These are phyloP conservation scores for Crenuchus spilurus DNA, from an alignment of 2,797 vertebrate species.

Conservation along the genomic window DNA sequence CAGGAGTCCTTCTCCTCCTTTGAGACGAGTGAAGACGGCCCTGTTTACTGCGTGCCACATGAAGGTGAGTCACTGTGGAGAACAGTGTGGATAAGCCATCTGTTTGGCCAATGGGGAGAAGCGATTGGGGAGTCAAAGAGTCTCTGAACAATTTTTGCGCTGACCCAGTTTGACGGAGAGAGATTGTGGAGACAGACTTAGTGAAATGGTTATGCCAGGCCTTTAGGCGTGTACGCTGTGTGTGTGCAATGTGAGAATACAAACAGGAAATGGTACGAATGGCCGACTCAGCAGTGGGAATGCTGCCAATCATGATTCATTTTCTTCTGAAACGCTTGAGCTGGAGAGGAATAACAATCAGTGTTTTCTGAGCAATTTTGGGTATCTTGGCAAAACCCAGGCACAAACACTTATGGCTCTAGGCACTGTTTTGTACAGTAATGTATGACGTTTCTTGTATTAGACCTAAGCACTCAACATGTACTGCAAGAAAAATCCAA, in stretches of 20 bases:
- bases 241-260: constrained; percentile 55
- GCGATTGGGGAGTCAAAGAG: constrained; percentile 39
- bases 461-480: not conserved
- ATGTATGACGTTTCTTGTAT: not conserved
- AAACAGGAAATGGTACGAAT: constrained; percentile 75
- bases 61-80: constrained; percentile 85
- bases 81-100: constrained; percentile 60
- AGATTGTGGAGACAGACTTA: constrained; percentile 56
- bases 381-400: constrained; percentile 17
- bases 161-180: constrained; percentile 38
- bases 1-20: constrained; percentile 97
- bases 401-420: constrained; percentile 1
- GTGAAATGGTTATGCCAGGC: constrained; percentile 61
- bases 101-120: constrained; percentile 47
- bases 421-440: constrained; percentile 6
- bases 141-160: constrained; percentile 44
- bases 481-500: not conserved
- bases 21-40: constrained; percentile 94
- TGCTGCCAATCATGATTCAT: constrained; percentile 70
- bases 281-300: constrained; percentile 67
- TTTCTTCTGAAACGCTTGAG: constrained; percentile 55
- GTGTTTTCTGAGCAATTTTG: constrained; percentile 37
- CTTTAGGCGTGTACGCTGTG: constrained; percentile 56
- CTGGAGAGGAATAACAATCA: constrained; percentile 26
- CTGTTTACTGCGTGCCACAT: constrained; percentile 93